phyloP scores from a whole-genome alignment of 2,113 vertebrate species.

The Platycercus adscitus region DNA sequence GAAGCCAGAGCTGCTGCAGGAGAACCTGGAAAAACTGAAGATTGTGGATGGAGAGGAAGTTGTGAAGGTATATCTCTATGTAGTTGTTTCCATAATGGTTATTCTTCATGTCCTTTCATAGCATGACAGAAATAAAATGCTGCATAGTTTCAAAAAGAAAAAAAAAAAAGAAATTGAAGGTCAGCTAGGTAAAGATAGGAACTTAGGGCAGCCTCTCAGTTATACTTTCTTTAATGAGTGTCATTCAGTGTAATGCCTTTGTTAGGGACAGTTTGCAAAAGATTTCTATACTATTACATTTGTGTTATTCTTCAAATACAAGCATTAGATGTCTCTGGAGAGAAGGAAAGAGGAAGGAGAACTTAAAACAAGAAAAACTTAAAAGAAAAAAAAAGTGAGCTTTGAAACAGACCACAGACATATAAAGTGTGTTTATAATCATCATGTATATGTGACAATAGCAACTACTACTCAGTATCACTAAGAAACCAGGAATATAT shows the following conservation, averaged over 20 bases:
- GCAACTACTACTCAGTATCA: neutral
- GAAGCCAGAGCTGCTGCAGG: conserved; percentile 89
- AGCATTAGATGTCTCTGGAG: neutral
- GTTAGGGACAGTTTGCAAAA: neutral
- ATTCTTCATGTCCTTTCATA: neutral
- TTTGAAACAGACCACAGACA: neutral
- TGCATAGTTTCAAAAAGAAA: neutral
- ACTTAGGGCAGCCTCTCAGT: neutral
- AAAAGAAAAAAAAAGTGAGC: rapidly evolving
- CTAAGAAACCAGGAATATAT: neutral
- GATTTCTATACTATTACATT: neutral
- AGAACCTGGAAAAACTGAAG: conserved; percentile 94
- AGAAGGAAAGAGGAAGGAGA: neutral
- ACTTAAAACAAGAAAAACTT: no score
- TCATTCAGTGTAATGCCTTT: neutral
- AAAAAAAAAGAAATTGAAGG: neutral
- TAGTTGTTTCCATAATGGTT: neutral
- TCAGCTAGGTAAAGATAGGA: neutral
- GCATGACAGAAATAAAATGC: neutral
- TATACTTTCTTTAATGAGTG: neutral
- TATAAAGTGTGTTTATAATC: neutral
- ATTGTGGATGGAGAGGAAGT: conserved; percentile 97
- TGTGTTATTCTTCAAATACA: neutral
- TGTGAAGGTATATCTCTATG: conserved; percentile 84
- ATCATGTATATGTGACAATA: neutral